phyloP scores from a whole-genome alignment of 2,113 vertebrate species.

The Trematocara macrostoma region DNA sequence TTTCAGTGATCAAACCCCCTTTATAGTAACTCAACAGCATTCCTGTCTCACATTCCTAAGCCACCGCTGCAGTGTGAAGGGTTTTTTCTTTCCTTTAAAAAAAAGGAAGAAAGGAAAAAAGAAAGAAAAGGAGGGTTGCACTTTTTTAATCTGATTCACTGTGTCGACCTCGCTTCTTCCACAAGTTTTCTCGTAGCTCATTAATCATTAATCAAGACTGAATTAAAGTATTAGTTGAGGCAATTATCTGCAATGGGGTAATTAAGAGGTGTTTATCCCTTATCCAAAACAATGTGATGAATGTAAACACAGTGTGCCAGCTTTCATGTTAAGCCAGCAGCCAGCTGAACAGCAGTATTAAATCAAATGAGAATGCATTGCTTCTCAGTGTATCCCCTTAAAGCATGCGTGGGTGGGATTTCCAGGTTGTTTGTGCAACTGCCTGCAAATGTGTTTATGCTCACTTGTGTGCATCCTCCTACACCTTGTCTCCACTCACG shows the following conservation, averaged over 20 bases:
- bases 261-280: not conserved
- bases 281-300: constrained; percentile 11
- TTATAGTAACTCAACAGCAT: constrained; percentile 76
- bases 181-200: not conserved
- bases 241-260: not conserved
- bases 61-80: constrained; percentile 58
- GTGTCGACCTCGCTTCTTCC: not conserved
- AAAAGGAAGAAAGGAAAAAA: not conserved
- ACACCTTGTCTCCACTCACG: not conserved
- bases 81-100: constrained; percentile 3
- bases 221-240: constrained; percentile 1
- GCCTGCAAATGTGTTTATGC: not conserved
- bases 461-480: not conserved
- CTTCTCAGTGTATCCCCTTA: not conserved
- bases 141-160: constrained; percentile 21
- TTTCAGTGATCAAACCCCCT: constrained; percentile 73
- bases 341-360: not conserved
- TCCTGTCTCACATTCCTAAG: constrained; percentile 81
- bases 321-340: not conserved
- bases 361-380: not conserved
- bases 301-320: constrained; percentile 16
- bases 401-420: not conserved
- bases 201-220: constrained; percentile 14
- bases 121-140: constrained; percentile 16
- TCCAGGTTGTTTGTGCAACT: not conserved